Conservation (phyloP, 2,113 vertebrate species). For the Dendrocopos noguchii region DNA sequence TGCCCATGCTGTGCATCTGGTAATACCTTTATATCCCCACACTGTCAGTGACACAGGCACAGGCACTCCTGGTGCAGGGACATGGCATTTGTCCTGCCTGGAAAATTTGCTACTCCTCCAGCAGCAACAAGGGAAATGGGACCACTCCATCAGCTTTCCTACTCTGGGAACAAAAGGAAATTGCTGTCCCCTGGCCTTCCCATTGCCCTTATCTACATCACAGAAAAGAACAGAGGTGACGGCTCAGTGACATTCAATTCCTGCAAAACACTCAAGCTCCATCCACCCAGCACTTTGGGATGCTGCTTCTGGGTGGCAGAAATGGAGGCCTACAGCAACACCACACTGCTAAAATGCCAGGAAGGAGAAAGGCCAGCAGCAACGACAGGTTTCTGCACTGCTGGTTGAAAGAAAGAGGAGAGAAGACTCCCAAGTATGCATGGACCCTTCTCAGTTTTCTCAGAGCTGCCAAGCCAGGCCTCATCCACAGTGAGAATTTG, state of each 20-base stretch:
- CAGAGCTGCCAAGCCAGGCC: background rate
- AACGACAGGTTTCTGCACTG: accelerated
- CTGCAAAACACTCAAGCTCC: background rate
- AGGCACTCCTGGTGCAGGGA: background rate
- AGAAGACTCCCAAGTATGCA: background rate
- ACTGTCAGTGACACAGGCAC: background rate
- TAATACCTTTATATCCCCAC: background rate
- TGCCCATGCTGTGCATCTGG: background rate
- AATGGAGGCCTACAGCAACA: background rate
- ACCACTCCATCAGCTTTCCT: background rate
- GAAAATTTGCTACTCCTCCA: slow-evolving; percentile 21
- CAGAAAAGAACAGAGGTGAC: background rate
- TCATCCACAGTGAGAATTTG: accelerated
- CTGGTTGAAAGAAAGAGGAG: background rate
- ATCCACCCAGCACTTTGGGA: background rate
- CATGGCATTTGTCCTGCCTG: background rate
- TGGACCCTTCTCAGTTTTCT: background rate
- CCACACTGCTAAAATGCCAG: background rate
- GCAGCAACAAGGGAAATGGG: slow-evolving; percentile 31
- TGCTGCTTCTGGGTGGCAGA: background rate
- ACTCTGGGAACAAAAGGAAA: background rate
- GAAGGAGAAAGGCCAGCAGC: background rate
- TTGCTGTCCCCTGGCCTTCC: background rate
- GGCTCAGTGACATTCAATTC: background rate
- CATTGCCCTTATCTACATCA: background rate